These are phyloP conservation scores for Prinia subflava DNA, from an alignment of 2,113 vertebrate genomes.

Conservation along the genomic window DNA sequence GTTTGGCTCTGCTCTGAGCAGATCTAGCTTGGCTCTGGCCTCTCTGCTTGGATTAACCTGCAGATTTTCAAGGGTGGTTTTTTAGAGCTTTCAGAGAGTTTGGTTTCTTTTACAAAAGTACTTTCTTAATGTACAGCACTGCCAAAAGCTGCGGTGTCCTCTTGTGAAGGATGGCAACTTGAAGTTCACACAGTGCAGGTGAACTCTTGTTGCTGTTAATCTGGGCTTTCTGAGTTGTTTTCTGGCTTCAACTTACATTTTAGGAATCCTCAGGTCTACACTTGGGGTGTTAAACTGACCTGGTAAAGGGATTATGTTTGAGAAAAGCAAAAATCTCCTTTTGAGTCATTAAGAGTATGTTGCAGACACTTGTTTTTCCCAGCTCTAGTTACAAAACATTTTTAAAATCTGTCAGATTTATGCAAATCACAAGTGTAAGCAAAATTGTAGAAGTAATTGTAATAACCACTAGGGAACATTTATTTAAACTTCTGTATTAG, in stretches of 20 bases:
- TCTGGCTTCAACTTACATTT: neutral
- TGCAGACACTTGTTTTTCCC: neutral
- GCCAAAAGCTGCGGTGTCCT: rapidly evolving
- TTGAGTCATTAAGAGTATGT: neutral
- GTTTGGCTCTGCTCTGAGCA: neutral
- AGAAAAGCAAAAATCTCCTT: neutral
- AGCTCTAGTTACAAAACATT: neutral
- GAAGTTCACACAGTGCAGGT: neutral
- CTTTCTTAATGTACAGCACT: neutral
- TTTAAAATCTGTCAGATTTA: neutral
- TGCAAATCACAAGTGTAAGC: neutral
- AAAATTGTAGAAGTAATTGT: neutral
- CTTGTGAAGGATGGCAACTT: neutral
- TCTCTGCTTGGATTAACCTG: neutral
- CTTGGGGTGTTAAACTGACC: neutral
- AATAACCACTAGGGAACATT: neutral
- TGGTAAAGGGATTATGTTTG: neutral
- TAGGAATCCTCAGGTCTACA: neutral
- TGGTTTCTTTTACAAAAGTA: neutral
- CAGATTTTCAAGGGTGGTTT: neutral
- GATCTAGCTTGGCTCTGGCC: neutral
- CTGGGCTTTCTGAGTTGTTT: neutral
- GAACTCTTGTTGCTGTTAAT: neutral
- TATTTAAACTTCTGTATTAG: neutral
- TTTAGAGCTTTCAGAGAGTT: neutral